These are phyloP conservation scores for Siphlonurus alternatus DNA, from an alignment of 2,888 invertebrate species.

Conservation along the genomic window DNA sequence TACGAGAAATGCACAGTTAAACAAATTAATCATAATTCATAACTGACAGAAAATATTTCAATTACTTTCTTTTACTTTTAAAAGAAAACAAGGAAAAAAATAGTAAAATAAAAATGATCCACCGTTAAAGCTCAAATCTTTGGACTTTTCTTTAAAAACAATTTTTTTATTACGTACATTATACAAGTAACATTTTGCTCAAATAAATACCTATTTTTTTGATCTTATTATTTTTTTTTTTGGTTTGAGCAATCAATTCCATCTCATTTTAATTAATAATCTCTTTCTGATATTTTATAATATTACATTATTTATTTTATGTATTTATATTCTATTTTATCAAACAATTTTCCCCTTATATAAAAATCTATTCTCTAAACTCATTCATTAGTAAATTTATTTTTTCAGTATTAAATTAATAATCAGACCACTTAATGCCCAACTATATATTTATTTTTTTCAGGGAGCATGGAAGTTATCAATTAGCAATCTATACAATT, in stretches of 20 bases:
- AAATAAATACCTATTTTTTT: background rate
- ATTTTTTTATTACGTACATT: background rate
- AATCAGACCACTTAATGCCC: background rate
- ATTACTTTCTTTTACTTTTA: too few relatives aligned
- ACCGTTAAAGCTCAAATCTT: background rate
- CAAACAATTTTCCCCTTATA: background rate
- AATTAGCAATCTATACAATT: background rate
- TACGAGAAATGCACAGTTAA: too few relatives aligned
- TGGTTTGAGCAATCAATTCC: background rate
- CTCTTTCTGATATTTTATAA: background rate
- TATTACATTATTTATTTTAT: background rate
- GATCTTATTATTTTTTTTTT: background rate
- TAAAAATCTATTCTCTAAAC: background rate
- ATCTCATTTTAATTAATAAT: background rate
- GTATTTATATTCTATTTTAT: background rate
- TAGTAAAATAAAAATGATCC: background rate
- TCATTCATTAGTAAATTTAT: background rate
- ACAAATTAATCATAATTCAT: too few relatives aligned
- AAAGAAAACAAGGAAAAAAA: too few relatives aligned
- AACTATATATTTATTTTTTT: background rate
- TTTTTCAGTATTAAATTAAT: background rate
- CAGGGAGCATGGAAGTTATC: background rate
- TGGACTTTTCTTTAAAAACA: background rate
- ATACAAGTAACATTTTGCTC: too few relatives aligned
- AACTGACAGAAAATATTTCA: too few relatives aligned